Percentiles rank a stretch among this genome's conserved stretches.
Evolutionary conservation across 2,888 invertebrate species (phyloP).

Genomic region (Synergus laeviventris): DNA sequence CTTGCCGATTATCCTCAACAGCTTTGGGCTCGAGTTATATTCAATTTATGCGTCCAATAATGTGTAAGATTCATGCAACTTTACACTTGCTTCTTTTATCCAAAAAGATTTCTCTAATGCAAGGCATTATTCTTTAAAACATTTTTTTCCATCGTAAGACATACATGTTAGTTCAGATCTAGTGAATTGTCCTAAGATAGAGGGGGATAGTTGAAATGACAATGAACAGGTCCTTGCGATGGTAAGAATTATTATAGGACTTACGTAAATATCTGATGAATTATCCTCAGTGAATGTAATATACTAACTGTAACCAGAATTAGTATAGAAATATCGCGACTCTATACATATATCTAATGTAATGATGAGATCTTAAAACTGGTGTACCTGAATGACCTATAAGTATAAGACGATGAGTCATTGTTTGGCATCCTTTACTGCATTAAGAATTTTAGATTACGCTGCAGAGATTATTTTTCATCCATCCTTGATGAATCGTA

Average conservation of each 20-base stretch:
- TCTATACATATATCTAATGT: conserved; percentile 2
- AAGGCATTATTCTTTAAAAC: conserved; percentile 10
- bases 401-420: conserved; percentile 29
- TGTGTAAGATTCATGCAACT: not conserved
- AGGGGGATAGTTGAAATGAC: not conserved
- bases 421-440: conserved; percentile 19
- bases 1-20: conserved; percentile 37
- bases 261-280: conserved; percentile 12
- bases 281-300: not conserved
- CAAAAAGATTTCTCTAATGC: not conserved
- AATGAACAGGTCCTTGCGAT: conserved; percentile 23
- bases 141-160: conserved; percentile 11
- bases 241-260: not conserved
- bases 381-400: not conserved
- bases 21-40: not conserved
- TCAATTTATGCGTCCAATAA: conserved; percentile 18
- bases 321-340: conserved; percentile 22
- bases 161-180: too few species aligned
- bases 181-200: conserved; percentile 5
- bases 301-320: conserved; percentile 16
- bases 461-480: not conserved
- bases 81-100: conserved; percentile 6
- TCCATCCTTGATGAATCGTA: not conserved
- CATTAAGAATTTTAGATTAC: conserved; percentile 40
- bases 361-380: conserved; percentile 22